Conservation (phyloP, 2,888 invertebrate genomes). For the Amiota minor region DNA sequence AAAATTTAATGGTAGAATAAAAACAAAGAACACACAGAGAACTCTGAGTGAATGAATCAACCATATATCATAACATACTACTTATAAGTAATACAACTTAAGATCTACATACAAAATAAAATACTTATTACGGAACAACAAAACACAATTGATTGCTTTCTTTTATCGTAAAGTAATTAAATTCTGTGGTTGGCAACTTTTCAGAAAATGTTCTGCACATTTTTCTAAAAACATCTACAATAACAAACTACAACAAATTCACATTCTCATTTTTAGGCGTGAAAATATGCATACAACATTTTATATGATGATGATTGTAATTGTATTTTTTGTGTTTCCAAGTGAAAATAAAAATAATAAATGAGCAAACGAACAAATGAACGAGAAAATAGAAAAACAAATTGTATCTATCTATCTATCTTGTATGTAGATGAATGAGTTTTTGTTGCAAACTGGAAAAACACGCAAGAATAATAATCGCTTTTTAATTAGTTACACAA, state of each 20-base stretch:
- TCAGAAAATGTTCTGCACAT: background rate
- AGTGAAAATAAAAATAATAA: background rate
- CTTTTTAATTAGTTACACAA: conserved; percentile 21
- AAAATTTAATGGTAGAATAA: background rate
- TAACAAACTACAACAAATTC: background rate
- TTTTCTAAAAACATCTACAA: background rate
- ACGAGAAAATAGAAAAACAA: background rate
- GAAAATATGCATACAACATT: background rate
- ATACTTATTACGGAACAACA: conserved; percentile 32
- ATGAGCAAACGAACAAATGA: background rate
- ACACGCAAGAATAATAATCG: conserved; percentile 23
- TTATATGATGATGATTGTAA: background rate
- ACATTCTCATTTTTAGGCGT: background rate
- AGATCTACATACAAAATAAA: background rate
- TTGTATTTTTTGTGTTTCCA: background rate
- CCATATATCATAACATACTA: background rate
- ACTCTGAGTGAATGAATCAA: background rate
- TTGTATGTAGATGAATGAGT: conserved; percentile 5
- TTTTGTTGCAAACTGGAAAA: conserved; percentile 8
- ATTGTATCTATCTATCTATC: too few relatives aligned
- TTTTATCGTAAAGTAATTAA: conserved; percentile 60
- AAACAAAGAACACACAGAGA: conserved; percentile 12
- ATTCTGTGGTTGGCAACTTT: conserved; percentile 51
- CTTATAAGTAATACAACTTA: background rate
- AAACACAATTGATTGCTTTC: conserved; percentile 61